Conservation (phyloP, 1,140 invertebrate species). For the Ostrea edulis region DNA sequence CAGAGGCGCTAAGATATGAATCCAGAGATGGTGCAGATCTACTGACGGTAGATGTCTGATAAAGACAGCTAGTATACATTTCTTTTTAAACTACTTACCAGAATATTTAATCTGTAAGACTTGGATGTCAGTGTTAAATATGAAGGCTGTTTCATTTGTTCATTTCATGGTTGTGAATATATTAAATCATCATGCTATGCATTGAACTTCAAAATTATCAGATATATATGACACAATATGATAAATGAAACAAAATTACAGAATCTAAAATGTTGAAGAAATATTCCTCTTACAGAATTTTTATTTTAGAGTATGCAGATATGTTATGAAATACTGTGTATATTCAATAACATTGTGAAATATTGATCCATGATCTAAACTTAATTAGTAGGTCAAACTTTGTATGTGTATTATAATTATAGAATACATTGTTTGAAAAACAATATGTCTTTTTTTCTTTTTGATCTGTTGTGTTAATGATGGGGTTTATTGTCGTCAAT, state of each 20-base stretch:
- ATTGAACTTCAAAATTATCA: neutral
- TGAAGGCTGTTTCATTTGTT: neutral
- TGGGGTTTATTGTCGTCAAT: neutral
- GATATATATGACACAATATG: neutral
- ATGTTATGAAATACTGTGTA: neutral
- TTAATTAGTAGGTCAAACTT: neutral
- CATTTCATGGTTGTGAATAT: slow-evolving; percentile 5
- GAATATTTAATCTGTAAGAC: too few relatives aligned
- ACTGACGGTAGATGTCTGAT: too few relatives aligned
- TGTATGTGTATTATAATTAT: slow-evolving; percentile 19
- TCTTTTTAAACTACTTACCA: too few relatives aligned
- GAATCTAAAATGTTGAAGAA: neutral
- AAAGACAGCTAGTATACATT: too few relatives aligned
- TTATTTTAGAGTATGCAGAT: neutral
- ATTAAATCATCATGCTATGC: slow-evolving; percentile 8
- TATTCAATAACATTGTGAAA: slow-evolving; percentile 18
- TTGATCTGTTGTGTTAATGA: neutral
- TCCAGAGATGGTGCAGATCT: too few relatives aligned
- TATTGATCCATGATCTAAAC: neutral
- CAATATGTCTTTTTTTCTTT: neutral
- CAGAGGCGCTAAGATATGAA: too few relatives aligned
- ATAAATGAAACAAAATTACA: too few relatives aligned
- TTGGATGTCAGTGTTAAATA: too few relatives aligned
- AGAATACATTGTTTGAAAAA: slow-evolving; percentile 36
- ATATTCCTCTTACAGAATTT: neutral